A percentile compares a stretch with the other conserved stretches of the same genome.
Conservation (phyloP, 2,888 invertebrate genomes). For the Drosophila neonasuta region DNA sequence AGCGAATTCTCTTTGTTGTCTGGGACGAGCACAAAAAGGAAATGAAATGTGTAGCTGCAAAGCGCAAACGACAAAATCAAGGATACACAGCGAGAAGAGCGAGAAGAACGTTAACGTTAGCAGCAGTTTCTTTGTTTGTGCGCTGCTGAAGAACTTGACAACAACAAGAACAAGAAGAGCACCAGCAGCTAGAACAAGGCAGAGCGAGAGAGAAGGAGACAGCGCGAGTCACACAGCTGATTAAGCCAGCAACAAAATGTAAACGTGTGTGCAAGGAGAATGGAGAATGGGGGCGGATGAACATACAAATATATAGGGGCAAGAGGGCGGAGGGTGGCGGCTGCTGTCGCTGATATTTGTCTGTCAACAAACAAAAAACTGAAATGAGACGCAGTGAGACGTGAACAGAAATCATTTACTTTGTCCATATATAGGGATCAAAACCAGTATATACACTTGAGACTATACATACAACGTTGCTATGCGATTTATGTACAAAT, state of each 20-base stretch:
- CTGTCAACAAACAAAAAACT: conserved; percentile 52
- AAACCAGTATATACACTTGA: conserved; percentile 25
- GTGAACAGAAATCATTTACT: conserved; percentile 68
- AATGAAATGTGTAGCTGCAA: conserved; percentile 39
- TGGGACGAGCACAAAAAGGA: conserved; percentile 56
- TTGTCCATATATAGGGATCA: conserved; percentile 40
- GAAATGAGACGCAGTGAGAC: conserved; percentile 57
- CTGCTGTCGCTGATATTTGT: conserved; percentile 24
- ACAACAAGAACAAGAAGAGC: conserved; percentile 10
- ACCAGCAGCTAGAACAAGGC: not conserved
- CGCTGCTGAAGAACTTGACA: not conserved
- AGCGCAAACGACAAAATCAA: conserved; percentile 57
- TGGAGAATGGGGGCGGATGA: conserved; percentile 16
- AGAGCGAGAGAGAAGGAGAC: not conserved
- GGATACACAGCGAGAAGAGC: conserved; percentile 55
- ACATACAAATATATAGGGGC: conserved; percentile 6
- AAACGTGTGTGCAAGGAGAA: conserved; percentile 8
- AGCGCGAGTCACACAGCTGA: conserved; percentile 55
- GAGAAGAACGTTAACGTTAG: conserved; percentile 27
- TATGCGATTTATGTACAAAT: conserved; percentile 13
- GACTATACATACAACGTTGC: conserved; percentile 12
- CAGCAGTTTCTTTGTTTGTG: conserved; percentile 61
- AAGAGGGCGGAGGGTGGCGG: conserved; percentile 10
- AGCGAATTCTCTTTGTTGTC: conserved; percentile 55
- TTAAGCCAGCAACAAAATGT: conserved; percentile 40